Percentiles rank a stretch among this genome's conserved stretches.
Evolutionary conservation across 2,888 invertebrate species (phyloP).

Genomic region (Cecidostiba fungosa): DNA sequence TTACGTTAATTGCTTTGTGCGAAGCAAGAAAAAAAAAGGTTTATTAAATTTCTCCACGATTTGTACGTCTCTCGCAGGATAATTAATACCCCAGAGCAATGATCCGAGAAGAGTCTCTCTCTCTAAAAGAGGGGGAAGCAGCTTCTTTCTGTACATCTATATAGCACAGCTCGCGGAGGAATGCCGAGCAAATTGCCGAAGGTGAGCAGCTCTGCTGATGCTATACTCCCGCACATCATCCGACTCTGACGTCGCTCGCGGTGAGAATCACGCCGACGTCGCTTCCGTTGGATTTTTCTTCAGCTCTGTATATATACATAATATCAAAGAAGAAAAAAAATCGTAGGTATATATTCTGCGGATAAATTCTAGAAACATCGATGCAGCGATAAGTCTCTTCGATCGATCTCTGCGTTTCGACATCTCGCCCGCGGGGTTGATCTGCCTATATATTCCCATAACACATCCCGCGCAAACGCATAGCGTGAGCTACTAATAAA

Average conservation of each 20-base stretch:
- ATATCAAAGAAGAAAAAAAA: neutral
- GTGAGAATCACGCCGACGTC: neutral
- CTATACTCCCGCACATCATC: neutral
- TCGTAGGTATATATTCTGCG: neutral
- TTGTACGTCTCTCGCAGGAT: neutral
- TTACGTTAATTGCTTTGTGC: neutral
- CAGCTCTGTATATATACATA: neutral
- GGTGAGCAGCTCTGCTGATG: neutral
- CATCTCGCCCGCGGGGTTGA: neutral
- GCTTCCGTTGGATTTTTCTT: neutral
- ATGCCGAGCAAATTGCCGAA: constrained; percentile 48
- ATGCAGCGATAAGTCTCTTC: neutral
- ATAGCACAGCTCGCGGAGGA: neutral
- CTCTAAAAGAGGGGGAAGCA: too few species aligned
- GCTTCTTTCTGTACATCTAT: neutral
- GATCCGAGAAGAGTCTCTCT: neutral
- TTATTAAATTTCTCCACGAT: neutral
- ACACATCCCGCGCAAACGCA: neutral
- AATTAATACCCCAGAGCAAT: neutral
- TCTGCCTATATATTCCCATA: neutral
- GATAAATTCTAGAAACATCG: neutral
- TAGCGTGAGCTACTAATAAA: neutral
- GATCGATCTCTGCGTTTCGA: neutral
- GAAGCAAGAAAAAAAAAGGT: neutral
- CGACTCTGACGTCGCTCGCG: neutral